Evolutionary conservation across 2,888 invertebrate genomes (phyloP), one percentile per base, ranked within the genome.

Genomic region (Lissocephala sabroskyi): DNA sequence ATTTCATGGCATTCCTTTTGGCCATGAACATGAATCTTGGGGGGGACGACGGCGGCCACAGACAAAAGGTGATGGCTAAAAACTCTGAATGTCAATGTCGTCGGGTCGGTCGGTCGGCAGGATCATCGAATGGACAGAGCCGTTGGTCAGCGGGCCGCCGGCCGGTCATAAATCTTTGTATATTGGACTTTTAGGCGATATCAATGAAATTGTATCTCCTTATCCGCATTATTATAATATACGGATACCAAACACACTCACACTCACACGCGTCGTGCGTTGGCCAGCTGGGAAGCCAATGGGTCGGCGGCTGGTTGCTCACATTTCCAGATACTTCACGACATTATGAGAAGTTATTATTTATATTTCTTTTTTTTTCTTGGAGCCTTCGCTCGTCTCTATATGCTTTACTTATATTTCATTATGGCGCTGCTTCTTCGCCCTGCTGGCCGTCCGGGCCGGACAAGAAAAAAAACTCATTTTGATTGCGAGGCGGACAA

Each of bases 121-220:
- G 52, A 70, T 70, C 65, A 65, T 65, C 63, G 55, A 62, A 62
- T 23, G 23, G 23, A 3, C 23, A 23, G 7, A 23, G 23, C 23
- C 23, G 7, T 23, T 7, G 4, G 7, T 3, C 23, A 23, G 3
- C 48, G 60, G 45, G 47, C 55, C 61, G 50, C 51, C 39, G 49
- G 60, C 42, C 64, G 59, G 66, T 61, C 64, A 82, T 82, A 82
- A 83, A 83, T 82, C 82, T 82, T 67, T 39, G 60, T 57, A 82
- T 82, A 81, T 83, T 82, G 82, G 80, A 81, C 79, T 81, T 83
- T 81, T 79, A 74, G 81, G 76, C 80, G 77, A 82, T 83, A 81
- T 82, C 82, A 83, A 81, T 81, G 82, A 81, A 83, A 82, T 79
- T 79, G 78, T 82, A 82, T 83, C 81, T 82, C 75, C 79, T 81